Percentiles rank a stretch among this genome's conserved stretches.
Evolutionary conservation across 2,113 vertebrate genomes (phyloP).

Genomic region (Myotis lucifugus): DNA sequence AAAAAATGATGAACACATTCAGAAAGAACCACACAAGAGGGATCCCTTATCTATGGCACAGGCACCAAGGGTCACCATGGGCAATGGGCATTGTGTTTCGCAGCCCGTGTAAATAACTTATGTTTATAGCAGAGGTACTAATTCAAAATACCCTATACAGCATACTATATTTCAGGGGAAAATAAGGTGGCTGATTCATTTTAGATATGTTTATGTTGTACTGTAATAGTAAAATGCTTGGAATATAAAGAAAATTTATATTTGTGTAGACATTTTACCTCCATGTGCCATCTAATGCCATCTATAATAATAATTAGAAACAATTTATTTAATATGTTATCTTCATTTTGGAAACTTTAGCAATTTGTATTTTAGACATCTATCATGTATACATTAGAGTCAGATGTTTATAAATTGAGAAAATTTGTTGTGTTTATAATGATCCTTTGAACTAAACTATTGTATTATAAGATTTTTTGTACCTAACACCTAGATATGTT

Average conservation of each 20-base stretch:
- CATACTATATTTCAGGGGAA: background rate
- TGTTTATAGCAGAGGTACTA: background rate
- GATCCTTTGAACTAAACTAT: background rate
- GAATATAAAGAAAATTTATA: background rate
- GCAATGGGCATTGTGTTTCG: background rate
- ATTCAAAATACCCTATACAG: background rate
- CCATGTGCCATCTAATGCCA: background rate
- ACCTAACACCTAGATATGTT: background rate
- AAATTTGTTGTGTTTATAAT: background rate
- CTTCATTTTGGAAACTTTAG: background rate
- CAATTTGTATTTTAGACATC: background rate
- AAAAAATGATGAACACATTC: background rate
- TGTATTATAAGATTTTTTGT: background rate
- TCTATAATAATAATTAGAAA: background rate
- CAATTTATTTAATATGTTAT: background rate
- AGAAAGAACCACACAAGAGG: background rate
- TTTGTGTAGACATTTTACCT: background rate
- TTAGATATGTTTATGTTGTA: background rate
- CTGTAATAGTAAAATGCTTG: background rate
- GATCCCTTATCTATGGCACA: background rate
- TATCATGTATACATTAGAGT: background rate
- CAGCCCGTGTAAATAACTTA: background rate
- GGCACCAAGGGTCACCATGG: background rate
- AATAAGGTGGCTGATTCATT: background rate
- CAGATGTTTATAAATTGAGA: background rate